phyloP scores from a whole-genome alignment of 2,797 vertebrate species.

The Chrosomus eos region DNA sequence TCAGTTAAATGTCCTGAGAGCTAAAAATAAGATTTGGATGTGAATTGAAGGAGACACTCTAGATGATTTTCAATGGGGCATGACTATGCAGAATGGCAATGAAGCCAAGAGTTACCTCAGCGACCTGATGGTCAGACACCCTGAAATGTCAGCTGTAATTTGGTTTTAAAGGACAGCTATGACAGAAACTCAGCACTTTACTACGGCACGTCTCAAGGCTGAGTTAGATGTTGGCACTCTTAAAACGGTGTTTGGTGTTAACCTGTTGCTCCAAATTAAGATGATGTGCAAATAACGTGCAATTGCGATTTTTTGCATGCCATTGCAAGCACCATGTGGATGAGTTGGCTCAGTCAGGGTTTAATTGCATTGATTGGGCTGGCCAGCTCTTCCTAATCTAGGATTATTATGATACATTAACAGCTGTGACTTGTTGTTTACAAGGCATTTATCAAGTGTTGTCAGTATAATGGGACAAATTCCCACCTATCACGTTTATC shows the following conservation, averaged over 20 bases:
- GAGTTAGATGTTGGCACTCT: slow-evolving; percentile 26
- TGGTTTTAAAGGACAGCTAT: slow-evolving; percentile 48
- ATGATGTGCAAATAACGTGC: slow-evolving; percentile 29
- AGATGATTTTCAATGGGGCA: slow-evolving; percentile 67
- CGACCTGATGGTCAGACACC: slow-evolving; percentile 59
- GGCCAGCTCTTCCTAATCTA: slow-evolving; percentile 82
- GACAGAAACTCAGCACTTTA: neutral
- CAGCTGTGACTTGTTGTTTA: slow-evolving; percentile 83
- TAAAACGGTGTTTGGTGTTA: slow-evolving; percentile 30
- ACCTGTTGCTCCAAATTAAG: slow-evolving; percentile 46
- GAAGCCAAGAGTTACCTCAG: slow-evolving; percentile 65
- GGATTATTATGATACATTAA: slow-evolving; percentile 87
- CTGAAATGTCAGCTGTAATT: slow-evolving; percentile 70
- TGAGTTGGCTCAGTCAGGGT: slow-evolving; percentile 78
- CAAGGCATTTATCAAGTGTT: slow-evolving; percentile 83
- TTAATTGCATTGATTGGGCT: slow-evolving; percentile 84
- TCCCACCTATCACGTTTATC: slow-evolving; percentile 83
- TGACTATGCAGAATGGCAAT: slow-evolving; percentile 69
- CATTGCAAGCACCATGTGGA: slow-evolving; percentile 46
- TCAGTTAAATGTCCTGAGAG: slow-evolving; percentile 69
- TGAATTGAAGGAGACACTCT: slow-evolving; percentile 69
- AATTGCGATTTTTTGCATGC: slow-evolving; percentile 41
- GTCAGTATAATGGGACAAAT: slow-evolving; percentile 82
- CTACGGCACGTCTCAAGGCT: neutral
- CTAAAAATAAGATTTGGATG: slow-evolving; percentile 73